Evolutionary conservation across 2,797 vertebrate genomes (phyloP).

Genomic region (Diglossa cyanea): DNA sequence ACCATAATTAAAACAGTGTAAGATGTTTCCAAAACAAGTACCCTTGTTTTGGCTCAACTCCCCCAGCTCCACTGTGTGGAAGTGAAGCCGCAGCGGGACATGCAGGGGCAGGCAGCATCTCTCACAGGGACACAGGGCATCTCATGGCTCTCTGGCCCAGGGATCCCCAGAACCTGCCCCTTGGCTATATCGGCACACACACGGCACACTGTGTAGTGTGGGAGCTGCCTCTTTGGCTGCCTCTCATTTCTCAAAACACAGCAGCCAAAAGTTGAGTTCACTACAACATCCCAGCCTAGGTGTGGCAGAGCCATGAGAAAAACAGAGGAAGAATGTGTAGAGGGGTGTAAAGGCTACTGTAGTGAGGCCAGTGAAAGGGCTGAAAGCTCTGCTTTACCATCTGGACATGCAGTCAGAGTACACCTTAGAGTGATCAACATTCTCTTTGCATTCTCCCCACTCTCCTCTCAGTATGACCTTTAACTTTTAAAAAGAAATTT

Average conservation of each 20-base stretch:
- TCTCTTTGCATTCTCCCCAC: neutral
- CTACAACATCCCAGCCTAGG: neutral
- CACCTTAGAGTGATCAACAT: neutral
- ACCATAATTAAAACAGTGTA: neutral
- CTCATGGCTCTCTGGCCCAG: neutral
- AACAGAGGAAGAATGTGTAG: neutral
- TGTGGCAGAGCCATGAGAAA: neutral
- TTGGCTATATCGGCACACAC: rapidly evolving
- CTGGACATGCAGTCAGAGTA: neutral
- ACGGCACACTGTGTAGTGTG: rapidly evolving
- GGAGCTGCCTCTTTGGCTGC: neutral
- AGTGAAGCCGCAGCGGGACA: neutral
- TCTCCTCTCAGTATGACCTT: neutral
- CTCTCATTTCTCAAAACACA: neutral
- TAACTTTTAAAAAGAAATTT: neutral
- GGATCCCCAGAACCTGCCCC: neutral
- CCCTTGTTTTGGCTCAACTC: neutral
- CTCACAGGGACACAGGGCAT: rapidly evolving
- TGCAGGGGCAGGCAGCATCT: neutral
- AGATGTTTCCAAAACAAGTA: neutral
- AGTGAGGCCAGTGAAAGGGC: neutral
- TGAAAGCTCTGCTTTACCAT: neutral
- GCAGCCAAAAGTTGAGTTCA: neutral
- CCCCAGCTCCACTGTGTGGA: neutral
- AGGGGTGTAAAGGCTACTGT: neutral